Conservation (phyloP, 1,140 invertebrate species). For the Temnothorax curvispinosus region DNA sequence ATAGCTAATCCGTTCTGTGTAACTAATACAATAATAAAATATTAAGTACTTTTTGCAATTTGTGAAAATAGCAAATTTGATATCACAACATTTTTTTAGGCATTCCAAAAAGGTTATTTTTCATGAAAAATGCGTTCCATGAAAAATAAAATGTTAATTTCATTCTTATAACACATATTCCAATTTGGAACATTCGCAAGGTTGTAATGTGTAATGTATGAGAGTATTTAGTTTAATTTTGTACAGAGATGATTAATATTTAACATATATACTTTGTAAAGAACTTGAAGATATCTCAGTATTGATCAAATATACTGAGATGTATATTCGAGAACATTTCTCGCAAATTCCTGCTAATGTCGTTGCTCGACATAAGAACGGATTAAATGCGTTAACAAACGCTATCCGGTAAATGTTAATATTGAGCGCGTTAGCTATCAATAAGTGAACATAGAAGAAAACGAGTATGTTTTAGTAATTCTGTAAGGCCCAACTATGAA, state of each 20-base stretch:
- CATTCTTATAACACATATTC: conserved; percentile 17
- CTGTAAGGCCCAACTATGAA: conserved; percentile 41
- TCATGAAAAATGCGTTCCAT: not conserved
- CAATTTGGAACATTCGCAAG: conserved; percentile 13
- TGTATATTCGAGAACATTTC: conserved; percentile 50
- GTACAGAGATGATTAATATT: conserved; percentile 33
- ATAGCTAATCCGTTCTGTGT: not conserved
- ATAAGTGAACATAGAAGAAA: not conserved
- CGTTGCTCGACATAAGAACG: conserved; percentile 27
- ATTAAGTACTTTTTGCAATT: not conserved
- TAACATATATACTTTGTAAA: conserved; percentile 28
- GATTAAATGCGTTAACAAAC: conserved; percentile 30
- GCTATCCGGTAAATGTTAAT: conserved; percentile 16
- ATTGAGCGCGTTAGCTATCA: not conserved
- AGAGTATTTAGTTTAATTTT: conserved; percentile 38
- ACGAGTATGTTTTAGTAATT: conserved; percentile 51
- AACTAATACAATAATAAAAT: not conserved
- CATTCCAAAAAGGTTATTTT: not conserved
- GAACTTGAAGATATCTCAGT: conserved; percentile 26
- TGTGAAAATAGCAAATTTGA: not conserved
- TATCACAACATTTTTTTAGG: conserved; percentile 1
- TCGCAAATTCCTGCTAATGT: conserved; percentile 38
- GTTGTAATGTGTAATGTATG: conserved; percentile 14
- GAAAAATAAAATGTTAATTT: not conserved
- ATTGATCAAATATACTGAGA: conserved; percentile 36